phyloP scores from a whole-genome alignment of 2,888 invertebrate genomes.

The Papilio demoleus region DNA sequence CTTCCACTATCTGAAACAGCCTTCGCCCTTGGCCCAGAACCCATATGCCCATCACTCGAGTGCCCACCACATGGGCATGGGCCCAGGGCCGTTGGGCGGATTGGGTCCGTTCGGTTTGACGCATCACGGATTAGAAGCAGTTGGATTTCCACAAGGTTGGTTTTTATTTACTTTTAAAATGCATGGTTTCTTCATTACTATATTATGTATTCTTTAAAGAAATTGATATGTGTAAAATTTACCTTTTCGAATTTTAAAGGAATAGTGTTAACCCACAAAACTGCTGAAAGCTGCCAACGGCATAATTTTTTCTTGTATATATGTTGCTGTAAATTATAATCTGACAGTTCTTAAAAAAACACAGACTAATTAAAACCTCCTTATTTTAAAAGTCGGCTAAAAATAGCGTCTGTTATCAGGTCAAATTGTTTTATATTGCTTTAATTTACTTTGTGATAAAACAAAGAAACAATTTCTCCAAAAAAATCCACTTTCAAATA shows the following conservation, averaged over 20 bases:
- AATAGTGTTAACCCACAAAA: too few species aligned
- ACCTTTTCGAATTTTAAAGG: too few species aligned
- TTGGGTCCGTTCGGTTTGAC: constrained; percentile 78
- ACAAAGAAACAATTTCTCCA: too few species aligned
- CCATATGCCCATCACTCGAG: constrained; percentile 77
- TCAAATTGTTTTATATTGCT: too few species aligned
- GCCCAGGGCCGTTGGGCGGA: constrained; percentile 77
- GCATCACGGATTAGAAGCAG: constrained; percentile 79
- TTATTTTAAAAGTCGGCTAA: too few species aligned
- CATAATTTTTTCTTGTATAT: background rate
- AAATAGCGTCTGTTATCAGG: background rate
- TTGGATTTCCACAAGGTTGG: constrained; percentile 81
- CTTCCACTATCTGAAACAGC: constrained; percentile 84
- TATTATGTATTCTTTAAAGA: too few species aligned
- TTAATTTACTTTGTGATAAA: too few species aligned
- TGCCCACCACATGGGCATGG: constrained; percentile 83
- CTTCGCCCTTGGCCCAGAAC: constrained; percentile 78
- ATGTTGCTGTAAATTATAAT: too few species aligned
- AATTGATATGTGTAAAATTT: too few species aligned
- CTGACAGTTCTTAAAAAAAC: too few species aligned
- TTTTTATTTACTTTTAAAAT: background rate
- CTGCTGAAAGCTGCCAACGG: background rate
- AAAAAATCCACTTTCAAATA: background rate
- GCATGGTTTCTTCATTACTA: too few species aligned
- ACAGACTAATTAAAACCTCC: too few species aligned